phyloP scores from a whole-genome alignment of 35 echinoderm and acorn worm species.

The Heliocidaris erythrogramma region DNA sequence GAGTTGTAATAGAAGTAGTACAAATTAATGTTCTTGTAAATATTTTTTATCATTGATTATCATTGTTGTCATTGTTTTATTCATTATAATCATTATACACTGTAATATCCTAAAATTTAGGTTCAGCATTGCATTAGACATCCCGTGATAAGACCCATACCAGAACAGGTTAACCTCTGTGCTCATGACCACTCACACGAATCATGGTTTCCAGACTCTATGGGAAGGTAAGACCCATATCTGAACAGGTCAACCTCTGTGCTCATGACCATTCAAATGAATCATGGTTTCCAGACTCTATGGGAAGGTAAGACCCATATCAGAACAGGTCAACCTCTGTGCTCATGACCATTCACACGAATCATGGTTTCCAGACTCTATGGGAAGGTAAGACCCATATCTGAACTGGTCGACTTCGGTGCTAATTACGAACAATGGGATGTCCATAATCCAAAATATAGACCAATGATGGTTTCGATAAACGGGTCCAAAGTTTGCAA shows the following conservation, averaged over 20 bases:
- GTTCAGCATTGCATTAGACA: slow-evolving; percentile 30
- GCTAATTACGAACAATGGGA: too few relatives aligned
- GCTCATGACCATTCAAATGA: background rate
- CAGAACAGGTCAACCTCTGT: background rate
- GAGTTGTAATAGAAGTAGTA: too few relatives aligned
- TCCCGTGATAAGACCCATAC: slow-evolving; percentile 27
- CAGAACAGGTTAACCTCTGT: slow-evolving; percentile 26
- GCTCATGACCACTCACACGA: slow-evolving; percentile 30
- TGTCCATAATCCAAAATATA: too few relatives aligned
- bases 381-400: background rate
- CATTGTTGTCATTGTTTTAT: too few relatives aligned
- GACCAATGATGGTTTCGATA: too few relatives aligned
- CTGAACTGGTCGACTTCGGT: too few relatives aligned
- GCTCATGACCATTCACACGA: background rate
- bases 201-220: slow-evolving; percentile 37
- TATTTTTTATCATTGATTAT: too few relatives aligned
- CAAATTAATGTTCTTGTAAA: too few relatives aligned
- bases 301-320: background rate
- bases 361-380: background rate
- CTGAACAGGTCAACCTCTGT: background rate
- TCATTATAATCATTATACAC: too few relatives aligned
- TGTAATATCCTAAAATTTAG: background rate
- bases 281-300: background rate
- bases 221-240: slow-evolving; percentile 15
- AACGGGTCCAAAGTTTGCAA: too few relatives aligned